These are phyloP conservation scores for Cyphomyrus discorhynchus DNA, from an alignment of 2,113 vertebrate genomes.

Conservation along the genomic window DNA sequence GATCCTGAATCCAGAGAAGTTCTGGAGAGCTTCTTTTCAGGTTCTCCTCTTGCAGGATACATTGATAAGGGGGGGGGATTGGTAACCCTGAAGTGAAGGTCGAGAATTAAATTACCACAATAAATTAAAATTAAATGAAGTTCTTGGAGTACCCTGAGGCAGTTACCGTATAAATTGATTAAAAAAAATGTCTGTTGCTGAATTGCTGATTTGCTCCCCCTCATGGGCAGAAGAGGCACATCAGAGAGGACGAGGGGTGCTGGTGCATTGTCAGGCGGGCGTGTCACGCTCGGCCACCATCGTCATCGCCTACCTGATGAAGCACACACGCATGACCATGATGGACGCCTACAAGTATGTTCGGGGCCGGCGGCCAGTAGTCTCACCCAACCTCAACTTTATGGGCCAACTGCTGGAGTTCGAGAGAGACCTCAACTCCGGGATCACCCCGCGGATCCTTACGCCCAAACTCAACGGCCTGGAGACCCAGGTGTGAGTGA, in stretches of 20 bases:
- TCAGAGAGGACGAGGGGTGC: slow-evolving; percentile 71
- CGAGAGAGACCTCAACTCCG: slow-evolving; percentile 74
- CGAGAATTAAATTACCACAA: neutral
- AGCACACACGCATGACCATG: slow-evolving; percentile 81
- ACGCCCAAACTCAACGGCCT: slow-evolving; percentile 72
- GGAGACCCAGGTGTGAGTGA: slow-evolving; percentile 66
- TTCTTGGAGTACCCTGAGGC: neutral
- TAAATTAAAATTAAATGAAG: neutral
- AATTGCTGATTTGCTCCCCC: neutral
- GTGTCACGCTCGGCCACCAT: slow-evolving; percentile 77
- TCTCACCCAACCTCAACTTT: slow-evolving; percentile 80
- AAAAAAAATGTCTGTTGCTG: neutral
- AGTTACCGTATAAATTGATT: neutral
- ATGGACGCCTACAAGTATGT: slow-evolving; percentile 79
- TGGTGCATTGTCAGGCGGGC: slow-evolving; percentile 75
- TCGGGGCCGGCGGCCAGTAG: slow-evolving; percentile 77
- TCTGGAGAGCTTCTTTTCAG: neutral
- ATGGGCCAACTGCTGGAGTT: slow-evolving; percentile 82
- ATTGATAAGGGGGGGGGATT: neutral
- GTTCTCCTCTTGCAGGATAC: neutral
- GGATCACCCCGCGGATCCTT: slow-evolving; percentile 71
- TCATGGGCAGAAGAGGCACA: slow-evolving; percentile 68
- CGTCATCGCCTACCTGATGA: slow-evolving; percentile 76
- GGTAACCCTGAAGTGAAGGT: neutral
- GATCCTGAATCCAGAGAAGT: neutral